Percentiles rank a stretch among this genome's conserved stretches.
These are phyloP conservation scores for Neodiprion virginianus DNA, from an alignment of 1,140 invertebrate genomes.

Conservation along the genomic window DNA sequence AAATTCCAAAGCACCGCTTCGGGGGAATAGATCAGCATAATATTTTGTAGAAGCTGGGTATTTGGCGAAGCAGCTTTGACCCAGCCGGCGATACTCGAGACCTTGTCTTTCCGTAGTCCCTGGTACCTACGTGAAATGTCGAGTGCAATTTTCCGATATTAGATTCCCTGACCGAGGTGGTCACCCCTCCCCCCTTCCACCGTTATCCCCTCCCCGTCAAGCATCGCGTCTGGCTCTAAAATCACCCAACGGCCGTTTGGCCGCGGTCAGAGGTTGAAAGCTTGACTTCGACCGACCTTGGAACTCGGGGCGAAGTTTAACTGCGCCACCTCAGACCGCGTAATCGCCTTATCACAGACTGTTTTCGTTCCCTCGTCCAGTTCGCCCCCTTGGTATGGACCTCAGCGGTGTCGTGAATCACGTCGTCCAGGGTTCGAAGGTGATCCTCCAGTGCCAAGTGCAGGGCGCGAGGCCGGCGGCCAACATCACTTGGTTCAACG, in stretches of 20 bases:
- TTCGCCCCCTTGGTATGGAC: slow-evolving; percentile 77
- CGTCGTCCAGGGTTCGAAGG: slow-evolving; percentile 78
- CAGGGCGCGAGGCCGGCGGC: slow-evolving; percentile 82
- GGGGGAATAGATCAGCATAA: no score
- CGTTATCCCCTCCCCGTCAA: slow-evolving; percentile 12
- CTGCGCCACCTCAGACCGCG: slow-evolving; percentile 14
- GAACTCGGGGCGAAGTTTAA: background rate
- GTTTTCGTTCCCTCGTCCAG: slow-evolving; percentile 57
- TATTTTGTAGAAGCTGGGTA: no score
- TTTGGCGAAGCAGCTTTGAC: no score
- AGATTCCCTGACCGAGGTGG: slow-evolving; percentile 1
- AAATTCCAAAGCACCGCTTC: no score
- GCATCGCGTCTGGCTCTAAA: background rate
- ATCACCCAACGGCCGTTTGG: slow-evolving; percentile 9
- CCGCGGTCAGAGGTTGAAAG: background rate
- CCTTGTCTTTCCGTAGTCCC: background rate
- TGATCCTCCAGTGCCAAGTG: slow-evolving; percentile 78
- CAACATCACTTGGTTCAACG: slow-evolving; percentile 84
- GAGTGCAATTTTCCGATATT: slow-evolving; percentile 15
- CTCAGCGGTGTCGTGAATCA: slow-evolving; percentile 76
- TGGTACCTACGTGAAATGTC: background rate
- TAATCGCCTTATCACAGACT: slow-evolving; percentile 49
- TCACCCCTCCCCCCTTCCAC: slow-evolving; percentile 8
- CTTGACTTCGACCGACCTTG: slow-evolving; percentile 1
- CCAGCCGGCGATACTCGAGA: no score